Base-by-base conservation (phyloP, 2,797 vertebrate genomes). In the Falco rusticolus region DNA sequence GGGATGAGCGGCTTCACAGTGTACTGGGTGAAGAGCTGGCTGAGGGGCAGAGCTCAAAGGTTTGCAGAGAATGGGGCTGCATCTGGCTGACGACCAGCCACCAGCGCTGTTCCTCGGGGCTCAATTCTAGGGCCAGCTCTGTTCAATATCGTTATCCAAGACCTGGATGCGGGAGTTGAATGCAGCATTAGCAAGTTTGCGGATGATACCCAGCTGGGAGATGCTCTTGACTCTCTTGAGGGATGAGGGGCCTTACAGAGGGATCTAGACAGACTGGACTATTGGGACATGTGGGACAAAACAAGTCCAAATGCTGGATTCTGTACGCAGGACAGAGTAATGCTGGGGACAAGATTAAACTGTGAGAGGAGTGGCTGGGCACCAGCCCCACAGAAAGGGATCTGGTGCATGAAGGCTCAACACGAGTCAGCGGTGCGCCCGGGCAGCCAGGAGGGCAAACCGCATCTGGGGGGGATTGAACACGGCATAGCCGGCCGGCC, bases 1-100 rank as follows among this genome's bases (percentile, higher is more conserved):
- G 20, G 37, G 33, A 64, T 28, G 6, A 57, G 33, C 0, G 0
- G 17, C 22, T 65, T 70, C 51, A 45, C 1, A 1, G 17, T 43
- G 31, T 3, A 5, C 11, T n/a, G 43, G 7, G 16, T 50, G 47
- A 84, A 72, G 51, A 75, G 54, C 39, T 59, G n/a, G 37, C 37
- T 37, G 37, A 37, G 37, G 37, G 37, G 37, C 37, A 37, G 37
- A 37, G 37, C 37, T 37, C 37, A 37, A 37, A 37, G 37, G 37
- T 37, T 37, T 37, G 37, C 37, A 37, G 37, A 37, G 37, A 37
- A 37, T 9, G 37, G 37, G 37, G 37, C 34, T 34, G 34, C 34
- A 34, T 34, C 34, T 34, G 34, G 34, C 34, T 34, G 34, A 34
- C 34, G 34, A 34, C 34, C 34, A 34, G 34, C 34, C 34, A 34